Conservation (phyloP, 2,113 vertebrate genomes). For the Xiphias gladius region DNA sequence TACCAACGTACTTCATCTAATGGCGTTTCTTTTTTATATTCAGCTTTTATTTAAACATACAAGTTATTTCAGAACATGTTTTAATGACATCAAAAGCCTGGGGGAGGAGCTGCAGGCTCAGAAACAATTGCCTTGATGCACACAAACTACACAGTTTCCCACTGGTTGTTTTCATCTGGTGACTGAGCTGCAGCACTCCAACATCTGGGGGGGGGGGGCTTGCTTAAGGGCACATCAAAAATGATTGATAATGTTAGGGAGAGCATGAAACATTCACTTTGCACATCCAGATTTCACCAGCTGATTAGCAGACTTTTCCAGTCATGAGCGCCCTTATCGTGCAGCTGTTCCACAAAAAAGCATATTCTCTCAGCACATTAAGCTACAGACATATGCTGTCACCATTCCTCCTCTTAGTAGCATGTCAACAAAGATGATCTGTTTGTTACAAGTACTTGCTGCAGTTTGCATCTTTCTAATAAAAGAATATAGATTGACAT, state of each 20-base stretch:
- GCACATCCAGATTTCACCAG: slow-evolving; percentile 36
- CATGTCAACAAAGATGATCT: slow-evolving; percentile 38
- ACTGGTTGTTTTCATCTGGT: slow-evolving; percentile 5
- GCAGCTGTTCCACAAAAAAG: slow-evolving; percentile 25
- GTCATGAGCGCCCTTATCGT: slow-evolving; percentile 17
- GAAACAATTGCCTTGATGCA: neutral
- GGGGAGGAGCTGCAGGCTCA: neutral
- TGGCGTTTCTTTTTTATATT: slow-evolving; percentile 13
- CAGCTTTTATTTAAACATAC: slow-evolving; percentile 24
- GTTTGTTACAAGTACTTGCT: slow-evolving; percentile 24
- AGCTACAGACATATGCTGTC: slow-evolving; percentile 30
- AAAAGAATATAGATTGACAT: slow-evolving; percentile 54
- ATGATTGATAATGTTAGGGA: slow-evolving; percentile 24
- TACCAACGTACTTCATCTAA: slow-evolving; percentile 6
- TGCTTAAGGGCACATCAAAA: slow-evolving; percentile 40
- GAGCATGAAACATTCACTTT: slow-evolving; percentile 41
- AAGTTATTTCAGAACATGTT: slow-evolving; percentile 19
- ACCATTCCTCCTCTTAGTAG: slow-evolving; percentile 7
- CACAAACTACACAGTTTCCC: slow-evolving; percentile 1
- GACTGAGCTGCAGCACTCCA: slow-evolving; percentile 4
- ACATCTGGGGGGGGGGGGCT: neutral
- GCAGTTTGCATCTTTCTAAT: slow-evolving; percentile 41
- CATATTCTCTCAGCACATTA: slow-evolving; percentile 25
- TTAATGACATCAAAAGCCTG: slow-evolving; percentile 25
- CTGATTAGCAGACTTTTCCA: slow-evolving; percentile 32